Evolutionary conservation across 1,140 invertebrate genomes (phyloP), one percentile per base, ranked within the genome.

Genomic region (Magallana angulata): DNA sequence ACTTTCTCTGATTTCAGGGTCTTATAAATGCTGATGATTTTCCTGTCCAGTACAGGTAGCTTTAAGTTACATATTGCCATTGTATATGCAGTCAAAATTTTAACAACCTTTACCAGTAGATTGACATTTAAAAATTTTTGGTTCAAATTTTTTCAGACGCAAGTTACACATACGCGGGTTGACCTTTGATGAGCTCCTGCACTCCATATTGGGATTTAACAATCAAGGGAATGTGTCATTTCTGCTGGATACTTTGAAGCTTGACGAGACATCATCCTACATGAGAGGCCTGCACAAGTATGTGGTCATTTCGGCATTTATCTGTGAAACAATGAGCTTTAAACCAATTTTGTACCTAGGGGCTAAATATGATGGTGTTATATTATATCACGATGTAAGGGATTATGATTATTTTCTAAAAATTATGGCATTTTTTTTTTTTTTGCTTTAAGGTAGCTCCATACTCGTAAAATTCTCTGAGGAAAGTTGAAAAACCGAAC

Each of bases 141-240:
- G 2, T 5, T 48, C 5, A 2, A 48, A 0, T 88, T 85, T 36
- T 89, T 92, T 30, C 85, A 94, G 93, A 86, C 85, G 91, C 80
- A 93, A 91, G 82, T 64, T 92, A 24, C 90, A 94, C 76, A 91
- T 90, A 5, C 87, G 92, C 76, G 93, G 97, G 96, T 95, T 96
- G 85, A 90, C 95, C 91, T 98, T 97, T 96, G 97, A 98, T 96
- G 97, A 97, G 91, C 96, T 97, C 92, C 96, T 99, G 93, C 96
- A 97, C 95, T 97, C 97, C 95, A 97, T 97, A 92, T 95, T 97
- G 91, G 97, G 97, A 91, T 98, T 98, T 96, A 97, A 97, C 96
- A 98, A 98, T 96, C 97, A 97, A 62, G 97, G 97, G 95, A 97
- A 97, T 96, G 97, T 98, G 92, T 96, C 96, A 95, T 97, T 97